Evolutionary conservation across 1,140 invertebrate species (phyloP).

Genomic region (Tetramorium parvispinum): DNA sequence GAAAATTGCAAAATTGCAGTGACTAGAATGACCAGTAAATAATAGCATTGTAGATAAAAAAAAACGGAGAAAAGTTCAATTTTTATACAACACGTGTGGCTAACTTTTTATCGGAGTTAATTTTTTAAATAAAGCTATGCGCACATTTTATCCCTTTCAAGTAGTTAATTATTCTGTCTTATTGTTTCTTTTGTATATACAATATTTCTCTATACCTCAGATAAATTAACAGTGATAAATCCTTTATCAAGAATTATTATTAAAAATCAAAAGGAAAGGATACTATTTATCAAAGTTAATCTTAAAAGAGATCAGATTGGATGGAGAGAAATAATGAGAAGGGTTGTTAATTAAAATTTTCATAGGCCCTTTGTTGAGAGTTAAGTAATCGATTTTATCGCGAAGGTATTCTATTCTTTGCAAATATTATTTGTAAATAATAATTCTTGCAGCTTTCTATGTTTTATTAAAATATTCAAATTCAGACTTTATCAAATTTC

Average conservation of each 20-base stretch:
- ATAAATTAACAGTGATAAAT: conserved; percentile 58
- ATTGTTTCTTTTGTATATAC: conserved; percentile 4
- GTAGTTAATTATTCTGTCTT: conserved; percentile 51
- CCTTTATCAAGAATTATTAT: conserved; percentile 21
- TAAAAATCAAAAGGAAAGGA: conserved; percentile 4
- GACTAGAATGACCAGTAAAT: conserved; percentile 6
- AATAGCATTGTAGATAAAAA: conserved; percentile 2
- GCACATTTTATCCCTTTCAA: conserved; percentile 42
- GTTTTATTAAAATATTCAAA: conserved; percentile 3
- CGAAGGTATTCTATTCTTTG: background rate
- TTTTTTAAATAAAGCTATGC: conserved; percentile 62
- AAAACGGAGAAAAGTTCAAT: conserved; percentile 17
- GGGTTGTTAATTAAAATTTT: conserved; percentile 46
- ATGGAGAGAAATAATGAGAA: background rate
- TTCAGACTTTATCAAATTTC: background rate
- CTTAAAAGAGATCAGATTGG: background rate
- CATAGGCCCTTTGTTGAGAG: background rate
- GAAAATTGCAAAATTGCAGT: conserved; percentile 16
- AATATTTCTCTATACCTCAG: conserved; percentile 25
- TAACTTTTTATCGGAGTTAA: conserved; percentile 63
- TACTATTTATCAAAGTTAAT: conserved; percentile 32
- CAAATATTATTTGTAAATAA: too few species aligned
- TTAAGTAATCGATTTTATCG: conserved; percentile 26
- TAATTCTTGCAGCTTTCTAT: background rate
- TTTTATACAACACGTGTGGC: conserved; percentile 15